These are phyloP conservation scores for Emberiza fucata DNA, from an alignment of 2,113 vertebrate genomes.

Conservation along the genomic window DNA sequence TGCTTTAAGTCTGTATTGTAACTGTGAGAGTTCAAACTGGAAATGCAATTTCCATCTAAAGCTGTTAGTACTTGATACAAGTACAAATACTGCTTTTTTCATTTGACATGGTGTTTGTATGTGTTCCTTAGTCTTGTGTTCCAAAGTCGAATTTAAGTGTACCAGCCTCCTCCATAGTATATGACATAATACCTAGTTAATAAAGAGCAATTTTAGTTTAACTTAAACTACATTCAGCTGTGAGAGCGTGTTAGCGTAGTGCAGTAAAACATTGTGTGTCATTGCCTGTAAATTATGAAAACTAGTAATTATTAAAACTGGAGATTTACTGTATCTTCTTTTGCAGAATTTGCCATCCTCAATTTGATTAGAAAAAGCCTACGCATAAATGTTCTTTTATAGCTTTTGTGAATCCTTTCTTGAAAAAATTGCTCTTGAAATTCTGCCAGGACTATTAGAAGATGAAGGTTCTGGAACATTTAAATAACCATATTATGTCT, in stretches of 20 bases:
- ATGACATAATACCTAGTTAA: background rate
- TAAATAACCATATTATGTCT: background rate
- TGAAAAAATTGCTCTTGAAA: background rate
- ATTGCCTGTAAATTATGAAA: background rate
- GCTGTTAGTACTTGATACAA: background rate
- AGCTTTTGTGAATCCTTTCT: background rate
- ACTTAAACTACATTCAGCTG: background rate
- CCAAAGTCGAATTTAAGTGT: background rate
- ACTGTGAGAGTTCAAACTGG: background rate
- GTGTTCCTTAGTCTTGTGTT: background rate
- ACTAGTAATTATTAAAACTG: background rate
- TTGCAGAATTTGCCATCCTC: background rate
- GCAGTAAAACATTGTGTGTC: background rate
- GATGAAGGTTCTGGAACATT: background rate
- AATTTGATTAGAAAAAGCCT: background rate
- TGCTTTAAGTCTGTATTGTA: background rate
- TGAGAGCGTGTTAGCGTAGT: background rate
- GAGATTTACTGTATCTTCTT: background rate
- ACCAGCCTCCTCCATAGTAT: background rate
- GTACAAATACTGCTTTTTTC: background rate
- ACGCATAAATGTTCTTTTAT: background rate
- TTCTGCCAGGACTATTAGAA: background rate
- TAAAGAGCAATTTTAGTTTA: background rate
- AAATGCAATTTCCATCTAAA: background rate
- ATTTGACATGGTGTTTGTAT: background rate